Base-by-base conservation (phyloP, 2,797 vertebrate genomes). In the Myotis daubentonii region DNA sequence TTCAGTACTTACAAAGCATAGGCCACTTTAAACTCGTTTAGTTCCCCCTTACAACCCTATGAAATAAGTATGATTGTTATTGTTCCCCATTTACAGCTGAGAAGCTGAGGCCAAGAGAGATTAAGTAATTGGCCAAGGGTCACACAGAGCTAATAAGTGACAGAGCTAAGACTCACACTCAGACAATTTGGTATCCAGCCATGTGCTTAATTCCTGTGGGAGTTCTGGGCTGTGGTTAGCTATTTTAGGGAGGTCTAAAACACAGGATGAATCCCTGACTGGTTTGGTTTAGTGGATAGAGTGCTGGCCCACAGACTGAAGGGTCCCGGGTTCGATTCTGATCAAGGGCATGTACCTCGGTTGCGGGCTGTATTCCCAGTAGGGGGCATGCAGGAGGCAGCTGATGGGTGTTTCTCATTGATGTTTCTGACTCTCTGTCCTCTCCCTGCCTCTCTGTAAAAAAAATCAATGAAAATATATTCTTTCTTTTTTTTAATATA, bases 51-150 rank as follows among this genome's bases (percentile, higher is more conserved):
- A 68, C 2, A 80, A 8, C 20, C 38, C 9, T 93, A 13, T 55
- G 36, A 71, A 88, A 47, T 83, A 68, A 68, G 23, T 87, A 51
- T 12, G 6, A 53, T 83, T 68, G 38, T 75, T 86, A 47, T 38
- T 28, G 11, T 83, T 71, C 51, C 19, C 33, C 68, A 4, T 38
- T 83, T 38, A 71, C 19, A 55, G 8, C 30, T 62, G 41, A 71
- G 57, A 88, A 92, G 36, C 78, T 44, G 51, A 78, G 53, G 47
- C 51, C 62, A 65, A 30, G 62, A 83, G 60, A 75, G 28, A 47
- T 68, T 51, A 53, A 72, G 8, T 72, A 83, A 70, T 88, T 79
- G 78, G 62, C 23, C 13, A 36, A 28, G 78, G 78, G 62, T 83
- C 72, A 72, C 72, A 72, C 71, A 75, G n/a, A 81, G 55, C 68